phyloP scores from a whole-genome alignment of 92 coral and sea anemone genomes.

The Paragorgia papillata region DNA sequence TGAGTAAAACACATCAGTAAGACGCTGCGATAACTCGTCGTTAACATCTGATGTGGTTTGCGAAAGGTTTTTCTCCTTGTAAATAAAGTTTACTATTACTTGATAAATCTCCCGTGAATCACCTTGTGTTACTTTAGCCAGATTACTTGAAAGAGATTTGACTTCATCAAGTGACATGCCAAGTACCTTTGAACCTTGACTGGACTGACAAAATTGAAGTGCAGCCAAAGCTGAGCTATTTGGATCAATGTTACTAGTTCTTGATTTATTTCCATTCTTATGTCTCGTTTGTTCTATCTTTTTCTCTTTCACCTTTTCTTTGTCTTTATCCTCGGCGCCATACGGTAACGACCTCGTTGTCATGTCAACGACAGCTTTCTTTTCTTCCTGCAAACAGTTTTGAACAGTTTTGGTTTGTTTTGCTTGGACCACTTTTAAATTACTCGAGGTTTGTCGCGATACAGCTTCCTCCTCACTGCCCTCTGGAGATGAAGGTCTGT shows the following conservation, averaged over 20 bases:
- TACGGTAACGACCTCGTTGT: constrained; percentile 37
- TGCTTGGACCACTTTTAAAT: constrained; percentile 53
- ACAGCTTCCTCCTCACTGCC: constrained; percentile 19
- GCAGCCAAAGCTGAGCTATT: constrained; percentile 33
- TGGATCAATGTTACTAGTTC: not conserved
- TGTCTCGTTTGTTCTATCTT: constrained; percentile 2
- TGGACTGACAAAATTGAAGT: constrained; percentile 29
- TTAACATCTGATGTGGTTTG: not conserved
- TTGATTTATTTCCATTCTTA: not conserved
- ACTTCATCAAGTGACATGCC: constrained; percentile 24
- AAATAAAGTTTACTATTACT: constrained; percentile 30
- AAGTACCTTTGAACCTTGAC: constrained; percentile 28
- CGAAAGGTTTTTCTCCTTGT: not conserved
- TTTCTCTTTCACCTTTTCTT: not conserved
- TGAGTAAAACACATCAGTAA: constrained; percentile 14
- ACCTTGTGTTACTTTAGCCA: constrained; percentile 30
- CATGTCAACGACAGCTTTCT: constrained; percentile 12
- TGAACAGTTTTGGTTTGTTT: constrained; percentile 48
- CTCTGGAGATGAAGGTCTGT: constrained; percentile 33
- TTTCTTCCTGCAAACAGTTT: constrained; percentile 24
- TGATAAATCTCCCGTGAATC: constrained; percentile 36
- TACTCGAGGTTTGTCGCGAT: constrained; percentile 2
- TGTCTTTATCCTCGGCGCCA: constrained; percentile 37
- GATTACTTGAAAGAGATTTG: constrained; percentile 18
- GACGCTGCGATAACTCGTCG: not conserved